These are phyloP conservation scores for Hippocampus comes DNA, from an alignment of 2,113 vertebrate species.

Conservation along the genomic window DNA sequence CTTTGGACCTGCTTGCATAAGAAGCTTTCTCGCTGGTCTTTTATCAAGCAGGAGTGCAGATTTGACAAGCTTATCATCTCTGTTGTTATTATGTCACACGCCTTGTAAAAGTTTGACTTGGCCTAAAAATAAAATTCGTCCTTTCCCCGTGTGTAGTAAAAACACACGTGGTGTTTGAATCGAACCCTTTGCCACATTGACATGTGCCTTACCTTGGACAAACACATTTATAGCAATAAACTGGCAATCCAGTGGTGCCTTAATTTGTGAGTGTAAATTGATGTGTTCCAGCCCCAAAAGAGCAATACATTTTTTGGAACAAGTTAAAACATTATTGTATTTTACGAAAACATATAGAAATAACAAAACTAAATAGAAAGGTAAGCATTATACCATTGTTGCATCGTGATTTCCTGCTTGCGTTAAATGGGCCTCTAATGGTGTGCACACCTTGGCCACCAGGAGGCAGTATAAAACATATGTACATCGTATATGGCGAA, in stretches of 20 bases:
- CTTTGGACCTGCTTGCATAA: slow-evolving; percentile 39
- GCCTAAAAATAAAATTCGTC: background rate
- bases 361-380: no score
- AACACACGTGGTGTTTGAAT: background rate
- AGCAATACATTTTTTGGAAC: no score
- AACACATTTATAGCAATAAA: background rate
- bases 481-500: no score
- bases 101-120: background rate
- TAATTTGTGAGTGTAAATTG: background rate
- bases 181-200: background rate
- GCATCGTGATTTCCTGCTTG: no score
- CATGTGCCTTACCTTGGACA: background rate
- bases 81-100: background rate
- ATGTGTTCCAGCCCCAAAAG: no score
- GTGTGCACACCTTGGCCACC: no score
- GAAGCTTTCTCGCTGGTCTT: slow-evolving; percentile 37
- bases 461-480: no score
- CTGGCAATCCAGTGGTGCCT: background rate
- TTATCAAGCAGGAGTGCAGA: slow-evolving; percentile 23
- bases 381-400: no score
- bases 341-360: no score
- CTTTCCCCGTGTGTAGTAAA: background rate
- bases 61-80: background rate
- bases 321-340: no score
- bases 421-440: no score